Evolutionary conservation across 1,140 invertebrate species (phyloP).

Genomic region (Drosophila pectinifera): DNA sequence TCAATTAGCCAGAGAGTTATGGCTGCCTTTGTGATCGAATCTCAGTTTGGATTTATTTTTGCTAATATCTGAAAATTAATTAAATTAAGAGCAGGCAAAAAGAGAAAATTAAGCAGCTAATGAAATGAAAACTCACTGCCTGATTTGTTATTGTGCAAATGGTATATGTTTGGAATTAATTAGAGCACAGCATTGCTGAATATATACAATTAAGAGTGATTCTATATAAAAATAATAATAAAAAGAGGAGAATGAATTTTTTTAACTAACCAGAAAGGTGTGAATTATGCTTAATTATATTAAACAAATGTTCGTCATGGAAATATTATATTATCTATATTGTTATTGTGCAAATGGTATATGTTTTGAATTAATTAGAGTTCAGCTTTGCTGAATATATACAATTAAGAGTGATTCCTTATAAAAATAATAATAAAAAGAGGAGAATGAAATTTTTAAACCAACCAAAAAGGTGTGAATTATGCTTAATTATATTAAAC

Average conservation of each 20-base stretch:
- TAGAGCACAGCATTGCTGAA: background rate
- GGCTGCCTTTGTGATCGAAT: slow-evolving; percentile 26
- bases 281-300: background rate
- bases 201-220: background rate
- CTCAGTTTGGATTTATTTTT: slow-evolving; percentile 7
- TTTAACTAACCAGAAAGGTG: slow-evolving; percentile 1
- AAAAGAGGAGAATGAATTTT: too few relatives aligned
- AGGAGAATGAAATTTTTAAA: background rate
- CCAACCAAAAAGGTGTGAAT: background rate
- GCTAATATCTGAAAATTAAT: slow-evolving; percentile 6
- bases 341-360: background rate
- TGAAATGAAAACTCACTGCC: background rate
- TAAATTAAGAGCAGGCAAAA: background rate
- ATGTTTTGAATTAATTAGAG: background rate
- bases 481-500: background rate
- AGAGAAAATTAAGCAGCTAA: background rate
- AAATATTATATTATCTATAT: too few relatives aligned
- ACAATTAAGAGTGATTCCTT: background rate
- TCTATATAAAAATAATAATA: background rate
- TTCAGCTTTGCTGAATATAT: background rate
- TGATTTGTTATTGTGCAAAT: background rate
- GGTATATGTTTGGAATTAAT: background rate
- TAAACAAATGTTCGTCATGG: too few relatives aligned
- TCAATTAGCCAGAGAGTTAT: slow-evolving; percentile 61
- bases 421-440: background rate